Percentiles rank a stretch among this genome's conserved stretches.
Evolutionary conservation across 2,113 vertebrate genomes (phyloP).

Genomic region (Anser brachyrhynchus): DNA sequence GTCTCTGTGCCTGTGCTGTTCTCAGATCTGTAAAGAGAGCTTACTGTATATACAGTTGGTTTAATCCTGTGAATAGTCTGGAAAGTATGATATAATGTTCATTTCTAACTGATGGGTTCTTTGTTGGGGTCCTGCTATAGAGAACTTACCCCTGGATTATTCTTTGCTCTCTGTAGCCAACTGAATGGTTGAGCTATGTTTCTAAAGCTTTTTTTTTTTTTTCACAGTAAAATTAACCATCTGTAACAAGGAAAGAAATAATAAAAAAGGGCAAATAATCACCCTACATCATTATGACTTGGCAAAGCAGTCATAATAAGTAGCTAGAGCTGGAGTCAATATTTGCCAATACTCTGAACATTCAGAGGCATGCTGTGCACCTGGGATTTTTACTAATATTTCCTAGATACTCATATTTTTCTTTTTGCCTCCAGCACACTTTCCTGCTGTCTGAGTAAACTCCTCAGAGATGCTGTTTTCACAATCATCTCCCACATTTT

Average conservation of each 20-base stretch:
- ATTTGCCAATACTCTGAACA: slow-evolving; percentile 65
- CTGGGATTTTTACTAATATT: slow-evolving; percentile 51
- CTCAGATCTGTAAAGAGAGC: slow-evolving; percentile 41
- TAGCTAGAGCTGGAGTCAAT: slow-evolving; percentile 41
- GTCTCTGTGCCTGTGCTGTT: slow-evolving; percentile 4
- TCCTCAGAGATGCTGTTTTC: slow-evolving; percentile 27
- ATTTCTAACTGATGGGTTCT: slow-evolving; percentile 26
- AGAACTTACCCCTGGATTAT: slow-evolving; percentile 21
- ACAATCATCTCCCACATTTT: not conserved
- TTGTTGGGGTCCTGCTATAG: not conserved
- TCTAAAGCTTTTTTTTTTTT: not conserved
- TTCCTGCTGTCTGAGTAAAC: slow-evolving; percentile 33
- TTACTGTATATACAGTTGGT: slow-evolving; percentile 43
- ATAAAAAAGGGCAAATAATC: slow-evolving; percentile 18
- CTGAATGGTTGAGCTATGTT: slow-evolving; percentile 34
- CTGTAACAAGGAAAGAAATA: slow-evolving; percentile 38
- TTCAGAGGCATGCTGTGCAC: slow-evolving; percentile 29
- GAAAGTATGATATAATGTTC: slow-evolving; percentile 58
- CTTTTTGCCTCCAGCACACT: slow-evolving; percentile 36
- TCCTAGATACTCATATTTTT: slow-evolving; percentile 53
- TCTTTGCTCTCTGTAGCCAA: slow-evolving; percentile 25
- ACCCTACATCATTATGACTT: slow-evolving; percentile 44
- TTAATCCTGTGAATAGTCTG: slow-evolving; percentile 55
- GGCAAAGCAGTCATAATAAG: slow-evolving; percentile 45
- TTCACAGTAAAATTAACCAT: slow-evolving; percentile 42